phyloP scores from a whole-genome alignment of 2,797 vertebrate species.

The Darevskia mixta region DNA sequence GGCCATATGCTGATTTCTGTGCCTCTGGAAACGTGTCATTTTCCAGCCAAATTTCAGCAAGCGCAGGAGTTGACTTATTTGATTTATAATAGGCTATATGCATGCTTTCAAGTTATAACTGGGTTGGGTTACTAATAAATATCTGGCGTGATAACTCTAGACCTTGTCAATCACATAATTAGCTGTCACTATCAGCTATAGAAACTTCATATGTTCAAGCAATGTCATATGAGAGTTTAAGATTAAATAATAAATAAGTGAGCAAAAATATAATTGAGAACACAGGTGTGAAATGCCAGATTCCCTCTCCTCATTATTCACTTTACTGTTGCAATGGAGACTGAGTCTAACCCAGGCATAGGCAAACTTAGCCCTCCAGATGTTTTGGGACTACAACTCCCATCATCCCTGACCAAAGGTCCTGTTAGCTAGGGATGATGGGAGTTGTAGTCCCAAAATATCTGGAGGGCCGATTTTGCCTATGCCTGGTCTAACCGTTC shows the following conservation, averaged over 20 bases:
- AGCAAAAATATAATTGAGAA: neutral
- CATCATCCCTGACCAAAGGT: too few species aligned
- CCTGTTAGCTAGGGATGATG: too few species aligned
- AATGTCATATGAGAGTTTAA: neutral
- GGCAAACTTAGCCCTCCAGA: too few species aligned
- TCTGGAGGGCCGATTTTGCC: too few species aligned
- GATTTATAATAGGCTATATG: neutral
- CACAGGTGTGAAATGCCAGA: neutral
- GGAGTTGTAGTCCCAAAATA: too few species aligned
- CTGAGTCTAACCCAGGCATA: neutral
- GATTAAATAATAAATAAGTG: neutral
- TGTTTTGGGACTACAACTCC: too few species aligned
- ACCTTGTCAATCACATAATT: neutral
- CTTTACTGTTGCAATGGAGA: neutral
- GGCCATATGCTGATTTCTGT: neutral
- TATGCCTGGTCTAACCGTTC: neutral
- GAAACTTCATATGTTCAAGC: neutral
- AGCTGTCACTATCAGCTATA: neutral
- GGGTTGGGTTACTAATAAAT: neutral
- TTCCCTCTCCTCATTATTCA: neutral
- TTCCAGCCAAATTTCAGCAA: neutral
- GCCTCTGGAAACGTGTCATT: neutral
- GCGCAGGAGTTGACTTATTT: rapidly evolving
- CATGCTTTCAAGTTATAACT: slow-evolving; percentile 42
- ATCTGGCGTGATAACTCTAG: neutral